phyloP scores from a whole-genome alignment of 1,140 invertebrate genomes.

The Ceratoteleas bidentatus region DNA sequence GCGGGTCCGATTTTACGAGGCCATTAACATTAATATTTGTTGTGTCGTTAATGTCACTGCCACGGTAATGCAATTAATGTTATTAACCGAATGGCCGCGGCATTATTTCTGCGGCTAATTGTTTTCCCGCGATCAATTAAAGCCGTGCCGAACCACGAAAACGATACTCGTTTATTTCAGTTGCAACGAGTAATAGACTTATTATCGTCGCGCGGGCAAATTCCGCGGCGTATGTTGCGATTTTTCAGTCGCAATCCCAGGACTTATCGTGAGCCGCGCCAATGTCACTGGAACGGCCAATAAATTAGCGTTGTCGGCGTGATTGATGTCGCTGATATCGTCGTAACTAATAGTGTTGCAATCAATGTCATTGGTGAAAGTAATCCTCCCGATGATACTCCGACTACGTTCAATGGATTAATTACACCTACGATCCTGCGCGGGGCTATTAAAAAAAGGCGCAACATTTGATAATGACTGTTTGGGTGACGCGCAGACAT shows the following conservation, averaged over 20 bases:
- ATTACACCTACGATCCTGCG: constrained; percentile 25
- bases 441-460: constrained; percentile 12
- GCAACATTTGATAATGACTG: constrained; percentile 5
- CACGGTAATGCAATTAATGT: not conserved
- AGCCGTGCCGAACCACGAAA: not conserved
- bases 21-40: constrained; percentile 41
- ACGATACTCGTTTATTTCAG: no score
- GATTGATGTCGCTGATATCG: constrained; percentile 58
- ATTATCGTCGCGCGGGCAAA: not conserved
- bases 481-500: no score
- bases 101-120: not conserved
- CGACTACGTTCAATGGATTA: constrained; percentile 43
- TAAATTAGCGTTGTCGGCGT: constrained; percentile 45
- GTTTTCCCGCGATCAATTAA: not conserved
- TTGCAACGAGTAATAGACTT: no score
- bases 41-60: constrained; percentile 35
- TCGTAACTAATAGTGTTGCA: constrained; percentile 61
- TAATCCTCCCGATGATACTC: constrained; percentile 47
- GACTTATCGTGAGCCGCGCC: constrained; percentile 32
- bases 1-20: constrained; percentile 30
- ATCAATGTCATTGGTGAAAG: constrained; percentile 62
- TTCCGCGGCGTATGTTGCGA: not conserved
- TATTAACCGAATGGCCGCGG: not conserved
- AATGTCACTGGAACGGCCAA: constrained; percentile 42
- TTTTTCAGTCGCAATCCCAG: constrained; percentile 9